These are phyloP conservation scores for Rhyacichthys aspro DNA, from an alignment of 2,797 vertebrate species.

Conservation along the genomic window DNA sequence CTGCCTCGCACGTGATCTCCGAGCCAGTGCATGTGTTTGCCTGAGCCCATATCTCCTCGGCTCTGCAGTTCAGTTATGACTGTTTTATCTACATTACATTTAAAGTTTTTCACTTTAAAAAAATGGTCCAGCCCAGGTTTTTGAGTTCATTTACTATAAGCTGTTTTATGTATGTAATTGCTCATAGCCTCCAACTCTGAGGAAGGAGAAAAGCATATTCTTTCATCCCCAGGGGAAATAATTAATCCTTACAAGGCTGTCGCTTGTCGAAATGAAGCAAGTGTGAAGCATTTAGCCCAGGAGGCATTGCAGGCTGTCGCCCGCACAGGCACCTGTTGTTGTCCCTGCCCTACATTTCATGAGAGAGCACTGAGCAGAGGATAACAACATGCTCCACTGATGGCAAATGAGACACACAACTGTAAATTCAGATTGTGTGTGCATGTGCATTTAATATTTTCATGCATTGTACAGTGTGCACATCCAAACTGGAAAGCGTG, in stretches of 20 bases:
- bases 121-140: constrained; percentile 47
- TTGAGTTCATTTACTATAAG: constrained; percentile 55
- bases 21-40: constrained; percentile 72
- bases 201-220: constrained; percentile 72
- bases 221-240: constrained; percentile 81
- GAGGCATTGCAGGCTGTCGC: constrained; percentile 83
- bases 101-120: constrained; percentile 48
- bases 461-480: constrained; percentile 55
- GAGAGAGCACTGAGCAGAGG: constrained; percentile 71
- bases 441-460: constrained; percentile 28
- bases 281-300: constrained; percentile 84
- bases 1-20: constrained; percentile 73
- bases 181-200: constrained; percentile 65
- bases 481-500: constrained; percentile 38
- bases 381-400: constrained; percentile 79
- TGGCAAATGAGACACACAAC: constrained; percentile 75
- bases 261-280: constrained; percentile 81
- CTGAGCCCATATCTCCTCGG: constrained; percentile 70
- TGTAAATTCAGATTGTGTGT: constrained; percentile 56
- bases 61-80: constrained; percentile 60
- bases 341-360: constrained; percentile 82
- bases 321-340: constrained; percentile 84
- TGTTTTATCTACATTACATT: constrained; percentile 70
- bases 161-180: constrained; percentile 67
- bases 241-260: constrained; percentile 84